A percentile compares a stretch with the other conserved stretches of the same genome.
Conservation (phyloP, 2,797 vertebrate genomes). For the Avahi laniger region DNA sequence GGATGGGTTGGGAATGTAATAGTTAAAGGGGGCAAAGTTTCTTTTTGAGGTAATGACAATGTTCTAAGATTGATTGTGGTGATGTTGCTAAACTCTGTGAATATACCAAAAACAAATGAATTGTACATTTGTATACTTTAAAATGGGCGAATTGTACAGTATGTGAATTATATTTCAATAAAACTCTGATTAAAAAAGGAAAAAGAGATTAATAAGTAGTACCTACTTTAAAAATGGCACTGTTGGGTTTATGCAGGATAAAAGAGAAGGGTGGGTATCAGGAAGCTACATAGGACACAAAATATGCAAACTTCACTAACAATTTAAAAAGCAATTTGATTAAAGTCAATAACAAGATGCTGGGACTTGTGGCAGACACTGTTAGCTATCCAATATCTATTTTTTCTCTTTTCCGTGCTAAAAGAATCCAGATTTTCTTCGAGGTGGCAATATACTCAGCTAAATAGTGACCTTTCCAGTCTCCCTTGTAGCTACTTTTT, state of each 20-base stretch:
- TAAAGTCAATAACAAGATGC: background rate
- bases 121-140: background rate
- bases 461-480: background rate
- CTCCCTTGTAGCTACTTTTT: background rate
- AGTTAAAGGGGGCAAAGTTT: background rate
- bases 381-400: background rate
- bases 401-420: background rate
- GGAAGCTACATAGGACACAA: background rate
- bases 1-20: background rate
- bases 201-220: background rate
- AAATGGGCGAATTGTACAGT: background rate
- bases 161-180: background rate
- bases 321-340: slow-evolving; percentile 25
- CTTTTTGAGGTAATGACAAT: background rate
- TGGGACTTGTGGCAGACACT: background rate
- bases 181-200: background rate
- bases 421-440: slow-evolving; percentile 42
- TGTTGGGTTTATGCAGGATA: background rate
- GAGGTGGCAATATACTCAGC: background rate
- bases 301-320: background rate
- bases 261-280: background rate
- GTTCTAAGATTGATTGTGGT: background rate
- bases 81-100: background rate
- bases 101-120: background rate
- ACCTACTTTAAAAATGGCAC: background rate